A percentile compares a stretch with the other conserved stretches of the same genome.
Evolutionary conservation across 2,797 vertebrate genomes (phyloP).

Genomic region (Spatula versicolor): DNA sequence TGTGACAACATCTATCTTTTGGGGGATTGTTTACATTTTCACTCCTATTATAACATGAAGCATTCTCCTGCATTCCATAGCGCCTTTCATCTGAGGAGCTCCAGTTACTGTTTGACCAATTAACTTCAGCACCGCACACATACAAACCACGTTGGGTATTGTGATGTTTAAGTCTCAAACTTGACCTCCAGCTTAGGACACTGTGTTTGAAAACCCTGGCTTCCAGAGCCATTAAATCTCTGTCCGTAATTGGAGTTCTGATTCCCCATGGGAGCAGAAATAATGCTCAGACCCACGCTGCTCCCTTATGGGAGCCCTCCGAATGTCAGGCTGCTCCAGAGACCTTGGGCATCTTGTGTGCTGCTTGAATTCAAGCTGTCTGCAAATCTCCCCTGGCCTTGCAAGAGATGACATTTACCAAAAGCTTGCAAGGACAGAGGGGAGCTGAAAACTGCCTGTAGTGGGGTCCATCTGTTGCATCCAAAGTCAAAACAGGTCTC

Average conservation of each 20-base stretch:
- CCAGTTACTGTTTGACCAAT: conserved; percentile 30
- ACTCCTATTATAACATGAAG: conserved; percentile 28
- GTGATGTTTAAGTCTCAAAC: conserved; percentile 22
- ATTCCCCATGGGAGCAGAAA: not conserved
- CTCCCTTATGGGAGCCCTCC: not conserved
- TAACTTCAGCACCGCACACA: conserved; percentile 24
- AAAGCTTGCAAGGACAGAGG: not conserved
- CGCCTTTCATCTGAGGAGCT: conserved; percentile 33
- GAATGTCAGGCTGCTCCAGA: not conserved
- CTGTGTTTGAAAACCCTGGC: not conserved
- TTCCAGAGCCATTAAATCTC: not conserved
- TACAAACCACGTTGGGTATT: not conserved
- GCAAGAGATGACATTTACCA: not conserved
- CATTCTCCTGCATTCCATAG: conserved; percentile 45
- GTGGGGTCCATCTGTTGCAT: conserved; percentile 1
- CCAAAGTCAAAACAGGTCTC: conserved; percentile 15
- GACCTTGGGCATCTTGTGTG: not conserved
- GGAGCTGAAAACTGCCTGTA: not conserved
- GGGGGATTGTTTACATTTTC: conserved; percentile 34
- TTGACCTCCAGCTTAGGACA: conserved; percentile 33
- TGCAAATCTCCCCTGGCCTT: not conserved
- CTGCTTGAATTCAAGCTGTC: not conserved
- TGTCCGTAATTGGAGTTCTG: not conserved
- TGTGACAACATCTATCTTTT: conserved; percentile 2
- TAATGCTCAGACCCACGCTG: not conserved